Conservation (phyloP, 2,888 invertebrate species). For the Drosophila bunnanda region DNA sequence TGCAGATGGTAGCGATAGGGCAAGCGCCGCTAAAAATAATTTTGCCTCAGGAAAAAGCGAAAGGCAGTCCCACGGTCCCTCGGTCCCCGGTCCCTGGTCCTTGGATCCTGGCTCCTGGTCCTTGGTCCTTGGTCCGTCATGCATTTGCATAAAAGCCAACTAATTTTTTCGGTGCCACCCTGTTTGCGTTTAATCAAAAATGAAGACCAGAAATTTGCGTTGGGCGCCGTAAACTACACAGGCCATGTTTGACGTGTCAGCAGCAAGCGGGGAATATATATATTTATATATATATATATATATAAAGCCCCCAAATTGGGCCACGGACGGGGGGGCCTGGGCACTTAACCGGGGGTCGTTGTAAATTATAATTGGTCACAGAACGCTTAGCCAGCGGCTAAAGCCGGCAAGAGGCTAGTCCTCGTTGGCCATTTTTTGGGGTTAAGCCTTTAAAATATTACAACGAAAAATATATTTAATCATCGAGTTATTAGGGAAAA, state of each 20-base stretch:
- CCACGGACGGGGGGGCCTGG: neutral
- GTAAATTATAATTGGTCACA: conserved; percentile 44
- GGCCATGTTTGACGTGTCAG: conserved; percentile 41
- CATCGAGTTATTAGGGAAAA: neutral
- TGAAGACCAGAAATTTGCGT: conserved; percentile 46
- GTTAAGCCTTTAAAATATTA: neutral
- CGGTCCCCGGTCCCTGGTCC: neutral
- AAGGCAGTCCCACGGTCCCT: neutral
- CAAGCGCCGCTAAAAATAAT: conserved; percentile 19
- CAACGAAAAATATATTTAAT: neutral
- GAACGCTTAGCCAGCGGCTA: conserved; percentile 34
- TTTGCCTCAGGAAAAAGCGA: conserved; percentile 5
- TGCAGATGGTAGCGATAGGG: conserved; percentile 57
- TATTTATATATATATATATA: conserved; percentile 1
- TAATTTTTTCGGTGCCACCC: conserved; percentile 63
- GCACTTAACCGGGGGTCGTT: conserved; percentile 12
- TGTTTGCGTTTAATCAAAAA: conserved; percentile 81
- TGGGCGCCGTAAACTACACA: conserved; percentile 29
- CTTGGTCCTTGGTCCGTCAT: conserved; percentile 46
- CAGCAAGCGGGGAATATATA: conserved; percentile 15
- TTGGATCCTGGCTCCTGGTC: conserved; percentile 1
- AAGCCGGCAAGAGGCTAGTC: conserved; percentile 4
- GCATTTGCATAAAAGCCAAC: conserved; percentile 80
- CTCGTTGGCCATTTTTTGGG: conserved; percentile 7
- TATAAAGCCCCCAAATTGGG: conserved; percentile 3